Base-by-base conservation (phyloP, 2,888 invertebrate genomes). In the Rutpela maculata region DNA sequence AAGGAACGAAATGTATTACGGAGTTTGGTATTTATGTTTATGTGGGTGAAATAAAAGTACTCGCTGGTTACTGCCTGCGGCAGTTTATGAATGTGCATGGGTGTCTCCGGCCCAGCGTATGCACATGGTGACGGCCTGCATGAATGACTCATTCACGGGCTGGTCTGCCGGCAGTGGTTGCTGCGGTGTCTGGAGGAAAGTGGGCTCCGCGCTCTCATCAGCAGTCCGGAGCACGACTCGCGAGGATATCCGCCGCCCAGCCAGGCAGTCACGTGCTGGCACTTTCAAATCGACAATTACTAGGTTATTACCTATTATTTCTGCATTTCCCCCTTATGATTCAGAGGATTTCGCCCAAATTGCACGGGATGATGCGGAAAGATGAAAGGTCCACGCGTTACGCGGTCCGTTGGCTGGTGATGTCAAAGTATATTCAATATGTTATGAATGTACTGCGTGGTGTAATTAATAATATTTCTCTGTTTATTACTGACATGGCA, bases 231-330 rank as follows among this genome's bases (percentile, higher is more conserved):
- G 83, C 81, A 83, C 85, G 83, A 83, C 84, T 83, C 80, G 82
- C 84, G 83, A 87, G 87, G 87, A 87, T 87, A 86, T 87, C 87
- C 87, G 86, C 85, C 85, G 84, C 84, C 82, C 83, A 84, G 80
- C 72, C 78, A 73, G 66, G 26, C 63, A 55, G 65, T 75, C 75
- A 79, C 79, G 79, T 76, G 74, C 73, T 59, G 75, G 18, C 72
- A 72, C 72, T 63, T 63, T 72, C 72, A 38, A 63, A 72, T 63
- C 55, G 72, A 55, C 72, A 72, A 50, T 72, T 72, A 72, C 72
- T 38, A 55, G 63, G 60, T 60, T 69, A 67, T 75, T 68, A 73
- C 65, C 35, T 56, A 50, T 57, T 59, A 35, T 59, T 66, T 74
- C 56, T 74, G 60, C 74, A 66, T 67, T 66, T 65, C 26, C 74